Conservation (phyloP, 2,888 invertebrate species). For the Eupithecia exiguata region DNA sequence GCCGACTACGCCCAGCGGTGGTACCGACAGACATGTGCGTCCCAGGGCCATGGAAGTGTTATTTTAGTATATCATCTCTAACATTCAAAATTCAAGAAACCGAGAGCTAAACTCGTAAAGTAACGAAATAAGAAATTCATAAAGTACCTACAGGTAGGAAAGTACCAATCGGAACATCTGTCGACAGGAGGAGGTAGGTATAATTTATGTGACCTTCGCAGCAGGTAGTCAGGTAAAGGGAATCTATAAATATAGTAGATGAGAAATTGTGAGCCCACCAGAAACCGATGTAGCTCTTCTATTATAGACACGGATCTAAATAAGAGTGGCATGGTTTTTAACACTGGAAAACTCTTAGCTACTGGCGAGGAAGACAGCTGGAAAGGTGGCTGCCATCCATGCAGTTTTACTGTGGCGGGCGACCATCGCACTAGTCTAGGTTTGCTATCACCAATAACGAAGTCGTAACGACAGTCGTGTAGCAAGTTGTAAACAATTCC, state of each 20-base stretch:
- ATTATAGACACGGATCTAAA: neutral
- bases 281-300: neutral
- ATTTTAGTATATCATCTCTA: neutral
- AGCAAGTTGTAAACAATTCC: neutral
- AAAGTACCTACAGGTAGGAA: neutral
- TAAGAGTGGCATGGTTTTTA: neutral
- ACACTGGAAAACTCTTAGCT: too few species aligned
- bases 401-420: too few species aligned
- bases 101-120: neutral
- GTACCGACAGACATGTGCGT: too few species aligned
- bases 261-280: neutral
- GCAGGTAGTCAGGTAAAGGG: neutral
- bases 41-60: too few species aligned
- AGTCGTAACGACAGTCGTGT: neutral
- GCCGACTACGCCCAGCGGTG: too few species aligned
- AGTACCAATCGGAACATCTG: constrained; percentile 8
- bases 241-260: constrained; percentile 15
- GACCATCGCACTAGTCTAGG: too few species aligned
- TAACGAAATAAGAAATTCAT: neutral
- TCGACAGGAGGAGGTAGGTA: neutral
- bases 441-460: too few species aligned
- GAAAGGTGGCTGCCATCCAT: neutral
- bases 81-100: neutral
- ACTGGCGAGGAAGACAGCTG: neutral
- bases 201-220: constrained; percentile 12